Evolutionary conservation across 2,888 invertebrate genomes (phyloP), one percentile per base, ranked within the genome.

Genomic region (Cartodere bifasciata): DNA sequence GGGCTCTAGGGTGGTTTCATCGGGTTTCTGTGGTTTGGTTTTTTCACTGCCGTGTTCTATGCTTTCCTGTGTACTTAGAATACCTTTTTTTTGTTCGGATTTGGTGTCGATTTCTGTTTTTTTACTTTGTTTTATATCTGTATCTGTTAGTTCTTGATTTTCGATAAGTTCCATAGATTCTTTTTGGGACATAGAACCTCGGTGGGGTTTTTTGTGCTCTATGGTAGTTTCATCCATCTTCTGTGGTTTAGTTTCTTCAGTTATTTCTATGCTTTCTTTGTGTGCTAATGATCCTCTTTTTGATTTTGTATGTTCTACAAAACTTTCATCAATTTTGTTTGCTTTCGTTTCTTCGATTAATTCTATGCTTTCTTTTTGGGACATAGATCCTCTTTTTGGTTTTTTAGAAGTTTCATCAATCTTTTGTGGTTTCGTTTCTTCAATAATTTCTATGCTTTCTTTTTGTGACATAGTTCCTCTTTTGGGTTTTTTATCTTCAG

Each of bases 271-370:
- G 11, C 32, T 37, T 34, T 49, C 48, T 17, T 39, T 41, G 10
- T 28, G 41, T 4, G 47, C 46, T 2, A 40, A 36, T 34, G 40
- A 38, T 46, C 44, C 60, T 53, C 41, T 49, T 50, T 43, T 62
- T 29, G 42, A 34, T 49, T 31, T 42, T 27, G 36, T 44, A 37
- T 22, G n/a, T 37, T 49, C 46, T 17, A 31, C 32, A 3, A 42
- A 31, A 32, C 42, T 44, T 27, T 39, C 38, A n/a, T 34, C 4
- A 7, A 13, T 26, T 3, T 13, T 21, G n/a, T 17, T 15, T 3
- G 9, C 5, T 5, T 15, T 16, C n/a, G 13, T 9, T 12, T 33
- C 17, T 29, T 44, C 41, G 5, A 40, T 34, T 14, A 40, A 28
- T 23, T 40, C 43, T 4, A 38, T 30, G 32, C 41, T 41, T 32